Percentiles rank a stretch among this genome's conserved stretches.
These are phyloP conservation scores for Parotia lawesii DNA, from an alignment of 2,113 vertebrate species.

Conservation along the genomic window DNA sequence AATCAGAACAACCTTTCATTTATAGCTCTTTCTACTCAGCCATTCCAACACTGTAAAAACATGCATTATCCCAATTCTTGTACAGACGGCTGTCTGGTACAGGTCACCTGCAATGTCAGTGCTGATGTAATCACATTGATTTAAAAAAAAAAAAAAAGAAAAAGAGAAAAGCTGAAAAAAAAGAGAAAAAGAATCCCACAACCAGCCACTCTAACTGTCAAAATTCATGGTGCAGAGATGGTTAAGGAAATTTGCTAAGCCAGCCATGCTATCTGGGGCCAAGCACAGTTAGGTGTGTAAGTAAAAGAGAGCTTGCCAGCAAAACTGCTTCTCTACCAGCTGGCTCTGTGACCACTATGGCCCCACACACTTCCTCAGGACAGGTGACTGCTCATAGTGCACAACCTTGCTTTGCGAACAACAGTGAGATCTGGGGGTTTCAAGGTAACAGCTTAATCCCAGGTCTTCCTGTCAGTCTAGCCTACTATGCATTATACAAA, in stretches of 20 bases:
- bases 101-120: accelerated
- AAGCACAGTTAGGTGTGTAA: neutral
- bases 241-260: neutral
- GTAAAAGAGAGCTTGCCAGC: neutral
- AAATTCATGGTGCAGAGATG: neutral
- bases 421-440: neutral
- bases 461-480: neutral
- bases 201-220: neutral
- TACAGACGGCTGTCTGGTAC: neutral
- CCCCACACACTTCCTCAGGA: accelerated
- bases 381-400: accelerated
- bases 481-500: neutral
- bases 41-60: neutral
- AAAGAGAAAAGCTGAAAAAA: neutral
- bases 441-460: neutral
- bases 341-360: accelerated
- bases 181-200: neutral
- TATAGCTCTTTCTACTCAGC: neutral
- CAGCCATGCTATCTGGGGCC: neutral
- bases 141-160: neutral
- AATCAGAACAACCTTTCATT: neutral
- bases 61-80: neutral
- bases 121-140: neutral
- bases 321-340: neutral
- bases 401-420: neutral